Base-by-base conservation (phyloP, 2,113 vertebrate genomes). In the Nettapus auritus region DNA sequence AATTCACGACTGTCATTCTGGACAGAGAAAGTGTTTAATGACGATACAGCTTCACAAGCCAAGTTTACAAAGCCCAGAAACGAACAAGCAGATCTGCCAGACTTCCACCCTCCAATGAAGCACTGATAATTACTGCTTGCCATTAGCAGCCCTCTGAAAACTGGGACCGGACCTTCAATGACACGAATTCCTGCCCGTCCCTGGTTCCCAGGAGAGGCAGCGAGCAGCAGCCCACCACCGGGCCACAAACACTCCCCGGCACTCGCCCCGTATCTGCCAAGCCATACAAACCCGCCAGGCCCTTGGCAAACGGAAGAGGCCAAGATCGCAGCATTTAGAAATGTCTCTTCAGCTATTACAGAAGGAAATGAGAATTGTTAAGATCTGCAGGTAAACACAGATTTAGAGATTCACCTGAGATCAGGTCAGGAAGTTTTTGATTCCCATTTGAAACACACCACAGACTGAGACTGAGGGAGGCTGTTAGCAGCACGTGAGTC, bases 1-100 rank as follows among this genome's bases (percentile, higher is more conserved):
- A 86, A 66, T 57, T 90, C 68, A 60, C 73, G 62, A 53, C 81
- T 66, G 82, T 55, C 50, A 69, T 26, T 84, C 80, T 42, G 50
- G 44, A 84, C 38, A 84, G 73, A 57, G 60, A 93, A 95, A 95
- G 88, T 55, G 22, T 77, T 93, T 86, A 31, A 94, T 89, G 75
- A 96, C 13, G 76, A 90, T 83, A 67, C 69, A 91, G 76, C 42
- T 71, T 94, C 86, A 53, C 77, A 93, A 90, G 88, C 44, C 84
- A 90, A 92, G 84, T 96, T 96, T 88, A 91, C 81, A 92, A 66
- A 95, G 71, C 19, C 17, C 75, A 73, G 73, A 95, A 84, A 93
- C 88, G 90, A 95, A 95, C 66, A 86, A 11, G 26, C 79, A 55
- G 48, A 88, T 76, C 33, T 57, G 68, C 59, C 91, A 95, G 69